Percentiles rank a stretch among this genome's conserved stretches.
These are phyloP conservation scores for Loripinus fragilis DNA, from an alignment of 2,888 invertebrate genomes.

Conservation along the genomic window DNA sequence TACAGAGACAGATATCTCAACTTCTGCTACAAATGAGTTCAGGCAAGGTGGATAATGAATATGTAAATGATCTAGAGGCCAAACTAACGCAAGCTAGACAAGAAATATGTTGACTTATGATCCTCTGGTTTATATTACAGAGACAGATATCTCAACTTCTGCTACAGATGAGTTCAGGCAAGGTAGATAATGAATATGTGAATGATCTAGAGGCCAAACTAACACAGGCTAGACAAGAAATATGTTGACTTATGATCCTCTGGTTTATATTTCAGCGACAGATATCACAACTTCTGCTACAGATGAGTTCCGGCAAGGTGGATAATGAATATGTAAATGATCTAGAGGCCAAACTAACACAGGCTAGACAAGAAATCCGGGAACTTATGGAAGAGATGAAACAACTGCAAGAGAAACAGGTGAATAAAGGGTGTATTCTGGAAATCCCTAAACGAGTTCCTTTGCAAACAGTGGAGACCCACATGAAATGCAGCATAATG, in stretches of 20 bases:
- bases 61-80: conserved; percentile 62
- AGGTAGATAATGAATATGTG: conserved; percentile 66
- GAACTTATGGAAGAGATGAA: conserved; percentile 57
- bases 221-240: conserved; percentile 64
- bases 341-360: conserved; percentile 66
- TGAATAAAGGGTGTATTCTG: no score
- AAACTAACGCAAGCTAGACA: no score
- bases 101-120: no score
- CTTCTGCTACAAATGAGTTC: conserved; percentile 67
- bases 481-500: no score
- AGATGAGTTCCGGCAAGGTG: conserved; percentile 66
- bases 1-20: conserved; percentile 73
- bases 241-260: conserved; percentile 58
- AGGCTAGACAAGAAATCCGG: conserved; percentile 66
- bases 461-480: no score
- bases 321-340: conserved; percentile 65
- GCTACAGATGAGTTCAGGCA: conserved; percentile 67
- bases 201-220: conserved; percentile 66
- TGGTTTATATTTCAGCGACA: conserved; percentile 67
- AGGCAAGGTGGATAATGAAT: conserved; percentile 64
- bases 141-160: conserved; percentile 71
- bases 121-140: conserved; percentile 61
- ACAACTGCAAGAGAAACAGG: conserved; percentile 42
- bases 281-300: conserved; percentile 68
- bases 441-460: no score